Base-by-base conservation (phyloP, 2,888 invertebrate genomes). In the Patella pellucida region DNA sequence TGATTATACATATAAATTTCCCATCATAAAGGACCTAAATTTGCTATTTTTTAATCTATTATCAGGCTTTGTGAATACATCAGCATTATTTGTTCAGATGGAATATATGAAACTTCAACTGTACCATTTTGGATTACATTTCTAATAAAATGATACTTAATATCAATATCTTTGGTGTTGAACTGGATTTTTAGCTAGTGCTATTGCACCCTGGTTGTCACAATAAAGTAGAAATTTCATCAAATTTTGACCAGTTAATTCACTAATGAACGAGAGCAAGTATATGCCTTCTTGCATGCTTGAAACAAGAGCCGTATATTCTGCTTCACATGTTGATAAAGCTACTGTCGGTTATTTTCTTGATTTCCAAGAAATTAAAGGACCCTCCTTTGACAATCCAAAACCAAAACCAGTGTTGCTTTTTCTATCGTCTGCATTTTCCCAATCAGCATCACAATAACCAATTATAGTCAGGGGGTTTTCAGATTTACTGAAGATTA, bases 171-270 rank as follows among this genome's bases (percentile, higher is more conserved):
- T 62, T 62, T 62, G 15, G 19, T 62, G 62, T 2, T 62, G 15
- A 2, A 80, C 74, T 3, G 78, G 79, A 69, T 78, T 82, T 52
- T 73, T 74, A 5, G 71, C 70, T 69, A 82, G 31, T 56, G 75
- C 73, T n/a, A 80, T 77, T 11, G 81, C 73, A 12, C 77, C 75
- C 54, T 84, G 83, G 67, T 84, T 85, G 62, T 83, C 82, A 16
- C 62, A 15, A 62, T 62, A 62, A 15, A 62, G 9, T 19, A n/a
- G 11, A 62, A 62, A 62, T 16, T 62, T 9, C 2, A 2, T 16
- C 19, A 16, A 16, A 19, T 62, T 19, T 11, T 15, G 19, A 7
- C 2, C 9, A 4, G 15, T n/a, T 11, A 62, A 19, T 15, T 62
- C 62, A 62, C 19, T 56, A 2, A 56, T 1, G 1, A 56, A 56